These are phyloP conservation scores for Eucera pruinosa DNA, from an alignment of 2,888 invertebrate species.

Conservation along the genomic window DNA sequence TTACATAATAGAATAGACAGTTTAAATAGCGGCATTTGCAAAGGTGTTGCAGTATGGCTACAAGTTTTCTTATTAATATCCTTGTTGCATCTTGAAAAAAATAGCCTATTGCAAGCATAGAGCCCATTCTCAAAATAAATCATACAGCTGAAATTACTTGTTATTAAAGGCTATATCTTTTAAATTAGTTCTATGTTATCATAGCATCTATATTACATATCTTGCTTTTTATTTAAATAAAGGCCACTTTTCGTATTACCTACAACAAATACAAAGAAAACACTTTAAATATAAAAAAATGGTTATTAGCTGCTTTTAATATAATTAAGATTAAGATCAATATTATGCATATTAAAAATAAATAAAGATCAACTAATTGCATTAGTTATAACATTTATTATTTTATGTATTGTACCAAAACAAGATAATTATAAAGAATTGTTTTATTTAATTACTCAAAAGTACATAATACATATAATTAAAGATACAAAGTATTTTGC, in stretches of 20 bases:
- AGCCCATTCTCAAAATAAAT: slow-evolving; percentile 59
- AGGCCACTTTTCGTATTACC: slow-evolving; percentile 61
- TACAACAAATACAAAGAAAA: slow-evolving; percentile 68
- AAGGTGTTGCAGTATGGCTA: slow-evolving; percentile 56
- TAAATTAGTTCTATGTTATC: slow-evolving; percentile 47
- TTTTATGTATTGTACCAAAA: slow-evolving; percentile 35
- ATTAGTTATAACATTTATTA: slow-evolving; percentile 15
- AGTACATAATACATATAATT: slow-evolving; percentile 22
- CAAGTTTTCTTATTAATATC: slow-evolving; percentile 51
- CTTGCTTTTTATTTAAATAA: slow-evolving; percentile 46
- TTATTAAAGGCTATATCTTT: slow-evolving; percentile 31
- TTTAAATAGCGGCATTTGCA: slow-evolving; percentile 70
- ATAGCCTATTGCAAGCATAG: slow-evolving; percentile 48
- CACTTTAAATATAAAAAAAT: slow-evolving; percentile 23
- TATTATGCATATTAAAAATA: slow-evolving; percentile 6
- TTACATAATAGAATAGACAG: slow-evolving; percentile 78
- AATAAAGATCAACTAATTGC: not conserved
- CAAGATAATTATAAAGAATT: slow-evolving; percentile 31
- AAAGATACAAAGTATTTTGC: slow-evolving; percentile 23
- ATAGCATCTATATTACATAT: slow-evolving; percentile 43
- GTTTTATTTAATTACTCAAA: slow-evolving; percentile 40
- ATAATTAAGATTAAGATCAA: slow-evolving; percentile 18
- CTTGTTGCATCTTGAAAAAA: slow-evolving; percentile 51
- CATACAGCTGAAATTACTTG: slow-evolving; percentile 42
- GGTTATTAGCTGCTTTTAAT: slow-evolving; percentile 13